phyloP scores from a whole-genome alignment of 2,113 vertebrate species.

The Dermatemys mawii region DNA sequence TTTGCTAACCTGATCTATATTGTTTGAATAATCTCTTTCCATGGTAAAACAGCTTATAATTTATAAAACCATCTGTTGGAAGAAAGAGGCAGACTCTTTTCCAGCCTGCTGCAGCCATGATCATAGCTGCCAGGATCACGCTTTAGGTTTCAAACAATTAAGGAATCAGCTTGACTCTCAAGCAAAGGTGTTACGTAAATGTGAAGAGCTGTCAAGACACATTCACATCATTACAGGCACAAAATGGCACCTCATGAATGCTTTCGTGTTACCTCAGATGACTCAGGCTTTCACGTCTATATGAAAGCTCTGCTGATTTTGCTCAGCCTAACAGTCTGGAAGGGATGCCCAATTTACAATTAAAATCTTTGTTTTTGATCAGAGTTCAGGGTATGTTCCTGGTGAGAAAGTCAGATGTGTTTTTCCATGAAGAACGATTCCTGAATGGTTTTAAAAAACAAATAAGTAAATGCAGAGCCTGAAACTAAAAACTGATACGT shows the following conservation, averaged over 20 bases:
- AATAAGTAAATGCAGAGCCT: neutral
- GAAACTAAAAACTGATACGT: neutral
- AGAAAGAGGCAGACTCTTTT: neutral
- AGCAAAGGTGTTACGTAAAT: neutral
- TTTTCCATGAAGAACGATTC: neutral
- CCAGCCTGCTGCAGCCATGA: neutral
- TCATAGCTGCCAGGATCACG: neutral
- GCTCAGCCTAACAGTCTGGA: neutral
- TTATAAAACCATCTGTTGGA: neutral
- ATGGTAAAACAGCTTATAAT: neutral
- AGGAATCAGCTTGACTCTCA: neutral
- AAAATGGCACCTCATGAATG: neutral
- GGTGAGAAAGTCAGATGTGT: neutral
- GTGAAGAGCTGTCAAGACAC: conserved; percentile 4
- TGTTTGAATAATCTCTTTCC: neutral
- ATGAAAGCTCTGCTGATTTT: neutral
- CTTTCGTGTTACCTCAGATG: conserved; percentile 34
- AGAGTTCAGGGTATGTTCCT: neutral
- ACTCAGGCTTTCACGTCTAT: neutral
- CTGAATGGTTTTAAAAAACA: neutral
- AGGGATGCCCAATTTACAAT: neutral
- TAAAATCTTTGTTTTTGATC: neutral
- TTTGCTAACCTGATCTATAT: neutral
- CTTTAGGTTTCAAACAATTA: neutral
- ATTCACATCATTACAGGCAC: neutral